These are phyloP conservation scores for Psittacara wagleri DNA, from an alignment of 2,113 vertebrate species.

Conservation along the genomic window DNA sequence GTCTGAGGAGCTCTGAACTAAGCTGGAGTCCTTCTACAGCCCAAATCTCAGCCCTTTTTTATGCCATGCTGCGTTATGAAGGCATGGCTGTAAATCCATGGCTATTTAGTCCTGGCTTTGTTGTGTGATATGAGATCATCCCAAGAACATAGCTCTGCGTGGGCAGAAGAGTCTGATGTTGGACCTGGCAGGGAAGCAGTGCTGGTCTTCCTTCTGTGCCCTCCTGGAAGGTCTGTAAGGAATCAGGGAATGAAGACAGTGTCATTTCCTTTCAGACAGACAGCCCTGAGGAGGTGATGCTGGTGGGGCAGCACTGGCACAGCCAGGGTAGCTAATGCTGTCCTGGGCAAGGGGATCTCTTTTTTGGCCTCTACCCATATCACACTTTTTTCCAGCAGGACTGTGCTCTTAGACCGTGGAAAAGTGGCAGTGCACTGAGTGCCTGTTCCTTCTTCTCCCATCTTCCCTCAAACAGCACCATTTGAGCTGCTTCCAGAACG, in stretches of 20 bases:
- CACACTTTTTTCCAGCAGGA: neutral
- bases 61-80: neutral
- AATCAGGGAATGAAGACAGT: neutral
- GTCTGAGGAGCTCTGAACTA: neutral
- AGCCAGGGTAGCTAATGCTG: neutral
- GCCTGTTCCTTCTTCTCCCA: neutral
- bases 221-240: neutral
- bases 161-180: neutral
- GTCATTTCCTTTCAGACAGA: neutral
- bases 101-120: neutral
- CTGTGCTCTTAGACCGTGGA: neutral
- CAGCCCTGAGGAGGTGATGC: neutral
- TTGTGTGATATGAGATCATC: neutral
- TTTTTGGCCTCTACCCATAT: neutral
- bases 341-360: neutral
- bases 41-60: neutral
- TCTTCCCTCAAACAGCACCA: neutral
- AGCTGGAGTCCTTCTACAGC: neutral
- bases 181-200: neutral
- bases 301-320: neutral
- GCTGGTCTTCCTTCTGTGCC: neutral
- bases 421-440: neutral
- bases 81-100: neutral
- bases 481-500: neutral
- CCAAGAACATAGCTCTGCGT: neutral